Evolutionary conservation across 1,140 invertebrate species (phyloP).

Genomic region (Penaeus chinensis): DNA sequence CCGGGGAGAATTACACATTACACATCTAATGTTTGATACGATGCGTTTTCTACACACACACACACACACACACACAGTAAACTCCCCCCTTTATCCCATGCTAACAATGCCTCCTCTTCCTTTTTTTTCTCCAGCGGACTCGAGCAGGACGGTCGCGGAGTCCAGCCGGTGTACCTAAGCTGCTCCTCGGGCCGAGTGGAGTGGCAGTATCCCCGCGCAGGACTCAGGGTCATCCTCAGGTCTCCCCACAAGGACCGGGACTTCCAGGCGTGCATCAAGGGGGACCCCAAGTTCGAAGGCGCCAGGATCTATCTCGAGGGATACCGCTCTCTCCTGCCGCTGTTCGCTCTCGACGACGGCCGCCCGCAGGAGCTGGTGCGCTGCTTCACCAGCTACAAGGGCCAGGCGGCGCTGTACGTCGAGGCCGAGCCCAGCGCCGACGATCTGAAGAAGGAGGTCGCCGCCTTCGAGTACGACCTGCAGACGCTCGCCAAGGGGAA

Average conservation of each 20-base stretch:
- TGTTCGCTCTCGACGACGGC: constrained; percentile 76
- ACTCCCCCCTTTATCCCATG: not conserved
- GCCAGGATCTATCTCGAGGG: constrained; percentile 80
- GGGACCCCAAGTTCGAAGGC: constrained; percentile 70
- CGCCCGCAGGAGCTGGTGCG: constrained; percentile 68
- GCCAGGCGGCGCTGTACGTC: constrained; percentile 79
- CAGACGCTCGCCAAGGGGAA: constrained; percentile 71
- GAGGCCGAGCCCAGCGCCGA: constrained; percentile 71
- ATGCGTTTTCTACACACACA: too few species aligned
- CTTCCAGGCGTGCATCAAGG: constrained; percentile 79
- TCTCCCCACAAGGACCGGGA: constrained; percentile 69
- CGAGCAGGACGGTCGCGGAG: constrained; percentile 71
- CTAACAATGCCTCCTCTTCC: constrained; percentile 56
- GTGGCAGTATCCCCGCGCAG: constrained; percentile 82
- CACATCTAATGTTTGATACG: too few species aligned
- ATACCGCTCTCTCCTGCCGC: constrained; percentile 73
- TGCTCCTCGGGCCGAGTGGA: constrained; percentile 78
- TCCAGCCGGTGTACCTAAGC: constrained; percentile 81
- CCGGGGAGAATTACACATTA: too few species aligned
- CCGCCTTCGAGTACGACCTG: constrained; percentile 78
- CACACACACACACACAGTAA: not conserved
- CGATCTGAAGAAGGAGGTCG: constrained; percentile 70
- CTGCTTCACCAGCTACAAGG: constrained; percentile 78
- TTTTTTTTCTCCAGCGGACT: constrained; percentile 63
- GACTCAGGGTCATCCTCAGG: constrained; percentile 77